Conservation (phyloP, 2,797 vertebrate species). For the Thripadectes ignobilis region DNA sequence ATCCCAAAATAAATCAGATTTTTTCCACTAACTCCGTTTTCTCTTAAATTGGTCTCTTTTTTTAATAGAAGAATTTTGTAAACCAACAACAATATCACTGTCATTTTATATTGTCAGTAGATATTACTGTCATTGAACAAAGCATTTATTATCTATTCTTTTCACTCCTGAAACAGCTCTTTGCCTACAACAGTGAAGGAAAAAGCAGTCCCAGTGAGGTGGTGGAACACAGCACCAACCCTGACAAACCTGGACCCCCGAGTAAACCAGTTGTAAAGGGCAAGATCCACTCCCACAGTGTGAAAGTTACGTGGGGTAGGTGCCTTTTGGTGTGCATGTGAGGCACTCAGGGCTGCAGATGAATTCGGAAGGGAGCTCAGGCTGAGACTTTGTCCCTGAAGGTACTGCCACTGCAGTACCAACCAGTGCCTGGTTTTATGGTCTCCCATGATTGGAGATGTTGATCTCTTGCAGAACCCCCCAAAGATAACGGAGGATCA, state of each 20-base stretch:
- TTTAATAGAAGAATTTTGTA: background rate
- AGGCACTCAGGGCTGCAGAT: background rate
- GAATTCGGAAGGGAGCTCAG: background rate
- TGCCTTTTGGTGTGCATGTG: rapidly evolving
- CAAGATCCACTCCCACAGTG: conserved; percentile 74
- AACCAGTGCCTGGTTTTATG: background rate
- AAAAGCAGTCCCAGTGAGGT: conserved; percentile 79
- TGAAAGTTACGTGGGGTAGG: conserved; percentile 79
- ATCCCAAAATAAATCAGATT: background rate
- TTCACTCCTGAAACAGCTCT: conserved; percentile 70
- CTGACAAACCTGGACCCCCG: conserved; percentile 78
- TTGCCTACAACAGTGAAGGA: conserved; percentile 79
- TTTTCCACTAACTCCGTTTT: background rate
- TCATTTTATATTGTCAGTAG: background rate
- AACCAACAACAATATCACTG: background rate
- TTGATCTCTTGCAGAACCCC: conserved; percentile 73
- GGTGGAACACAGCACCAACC: conserved; percentile 78
- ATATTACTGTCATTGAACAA: background rate
- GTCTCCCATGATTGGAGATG: background rate
- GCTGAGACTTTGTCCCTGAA: background rate
- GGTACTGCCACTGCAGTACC: background rate
- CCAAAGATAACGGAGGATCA: conserved; percentile 80
- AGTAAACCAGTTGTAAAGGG: conserved; percentile 72
- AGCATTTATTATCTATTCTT: background rate
- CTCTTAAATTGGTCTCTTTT: background rate